A percentile compares a stretch with the other conserved stretches of the same genome.
Evolutionary conservation across 2,797 vertebrate species (phyloP).

Genomic region (Gymnocypris eckloni): DNA sequence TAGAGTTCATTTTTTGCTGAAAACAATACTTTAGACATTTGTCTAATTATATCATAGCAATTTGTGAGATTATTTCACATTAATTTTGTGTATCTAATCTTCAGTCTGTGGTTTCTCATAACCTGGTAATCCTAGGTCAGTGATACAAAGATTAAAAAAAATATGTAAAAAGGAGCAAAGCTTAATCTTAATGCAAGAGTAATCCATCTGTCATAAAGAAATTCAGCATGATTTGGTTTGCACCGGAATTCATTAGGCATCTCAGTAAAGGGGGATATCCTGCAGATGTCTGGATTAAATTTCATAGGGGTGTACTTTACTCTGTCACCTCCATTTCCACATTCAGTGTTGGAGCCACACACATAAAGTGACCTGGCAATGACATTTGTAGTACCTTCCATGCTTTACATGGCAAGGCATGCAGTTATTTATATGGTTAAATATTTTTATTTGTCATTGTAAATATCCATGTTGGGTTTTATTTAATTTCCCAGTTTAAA

Average conservation of each 20-base stretch:
- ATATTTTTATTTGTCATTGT: neutral
- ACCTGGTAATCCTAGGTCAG: constrained; percentile 19
- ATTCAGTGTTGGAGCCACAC: constrained; percentile 55
- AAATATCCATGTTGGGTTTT: neutral
- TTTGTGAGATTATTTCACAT: constrained; percentile 29
- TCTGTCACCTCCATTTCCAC: constrained; percentile 56
- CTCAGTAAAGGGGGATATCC: constrained; percentile 56
- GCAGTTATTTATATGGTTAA: neutral
- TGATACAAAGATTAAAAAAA: constrained; percentile 38
- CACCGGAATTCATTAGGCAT: constrained; percentile 65
- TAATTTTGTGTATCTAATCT: constrained; percentile 34
- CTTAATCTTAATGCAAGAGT: constrained; percentile 54
- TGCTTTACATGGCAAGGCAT: neutral
- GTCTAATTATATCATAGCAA: neutral
- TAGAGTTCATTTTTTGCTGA: neutral
- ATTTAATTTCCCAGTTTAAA: neutral
- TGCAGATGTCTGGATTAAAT: constrained; percentile 63
- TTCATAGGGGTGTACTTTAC: constrained; percentile 66
- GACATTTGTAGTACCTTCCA: constrained; percentile 24
- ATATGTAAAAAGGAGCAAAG: constrained; percentile 23
- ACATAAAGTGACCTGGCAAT: constrained; percentile 56
- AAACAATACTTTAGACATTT: neutral
- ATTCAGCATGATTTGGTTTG: constrained; percentile 63
- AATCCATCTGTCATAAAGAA: constrained; percentile 62
- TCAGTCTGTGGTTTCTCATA: constrained; percentile 34